These are phyloP conservation scores for Dasysyrphus tricinctus DNA, from an alignment of 2,888 invertebrate genomes.

Conservation along the genomic window DNA sequence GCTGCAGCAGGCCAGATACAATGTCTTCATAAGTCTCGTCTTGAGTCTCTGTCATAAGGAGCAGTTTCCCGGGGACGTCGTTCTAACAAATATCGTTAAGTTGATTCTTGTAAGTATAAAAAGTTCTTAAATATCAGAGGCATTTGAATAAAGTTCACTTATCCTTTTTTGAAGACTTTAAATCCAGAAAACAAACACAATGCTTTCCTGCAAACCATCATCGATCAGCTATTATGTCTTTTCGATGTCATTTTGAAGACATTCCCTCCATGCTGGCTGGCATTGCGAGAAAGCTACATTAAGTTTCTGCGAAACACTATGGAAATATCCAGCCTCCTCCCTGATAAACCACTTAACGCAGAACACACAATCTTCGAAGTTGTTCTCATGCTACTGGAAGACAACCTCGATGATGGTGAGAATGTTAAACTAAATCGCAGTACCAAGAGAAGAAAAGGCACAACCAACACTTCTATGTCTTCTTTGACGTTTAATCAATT, in stretches of 20 bases:
- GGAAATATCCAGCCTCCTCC: slow-evolving; percentile 73
- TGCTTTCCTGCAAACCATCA: slow-evolving; percentile 67
- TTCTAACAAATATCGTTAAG: slow-evolving; percentile 80
- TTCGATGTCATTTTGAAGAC: slow-evolving; percentile 79
- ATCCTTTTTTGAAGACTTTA: slow-evolving; percentile 76
- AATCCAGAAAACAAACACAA: slow-evolving; percentile 73
- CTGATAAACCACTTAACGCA: slow-evolving; percentile 69
- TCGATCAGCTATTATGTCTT: slow-evolving; percentile 78
- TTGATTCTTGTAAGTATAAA: slow-evolving; percentile 79
- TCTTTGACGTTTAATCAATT: slow-evolving; percentile 6
- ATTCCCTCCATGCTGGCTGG: slow-evolving; percentile 82
- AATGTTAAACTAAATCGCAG: neutral
- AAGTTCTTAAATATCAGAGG: neutral
- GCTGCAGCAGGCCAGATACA: slow-evolving; percentile 79
- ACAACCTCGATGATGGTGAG: slow-evolving; percentile 75
- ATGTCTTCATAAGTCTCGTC: slow-evolving; percentile 79
- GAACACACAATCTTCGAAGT: slow-evolving; percentile 77
- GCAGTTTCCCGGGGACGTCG: slow-evolving; percentile 80
- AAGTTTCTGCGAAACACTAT: slow-evolving; percentile 77
- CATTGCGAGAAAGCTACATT: slow-evolving; percentile 79
- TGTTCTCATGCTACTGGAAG: slow-evolving; percentile 78
- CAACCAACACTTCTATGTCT: neutral
- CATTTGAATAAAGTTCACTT: neutral
- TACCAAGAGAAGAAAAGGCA: neutral
- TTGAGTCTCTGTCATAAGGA: slow-evolving; percentile 79